Evolutionary conservation across 2,888 invertebrate species (phyloP).

Genomic region (Coenonympha glycerion): DNA sequence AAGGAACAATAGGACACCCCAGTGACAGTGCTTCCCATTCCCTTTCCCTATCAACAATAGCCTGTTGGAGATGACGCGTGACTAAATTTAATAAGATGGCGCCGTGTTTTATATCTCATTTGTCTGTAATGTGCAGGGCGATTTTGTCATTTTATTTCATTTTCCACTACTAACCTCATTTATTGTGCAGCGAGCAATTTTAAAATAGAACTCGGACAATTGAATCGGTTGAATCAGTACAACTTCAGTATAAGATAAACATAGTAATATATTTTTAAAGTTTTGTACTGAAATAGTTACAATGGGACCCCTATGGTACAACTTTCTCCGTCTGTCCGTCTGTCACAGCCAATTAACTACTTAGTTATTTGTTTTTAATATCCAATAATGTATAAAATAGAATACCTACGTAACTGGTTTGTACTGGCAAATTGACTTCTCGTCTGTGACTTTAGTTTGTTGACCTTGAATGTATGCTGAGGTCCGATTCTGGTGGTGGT

Average conservation of each 20-base stretch:
- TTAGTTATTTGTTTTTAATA: too few relatives aligned
- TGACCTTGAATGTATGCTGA: neutral
- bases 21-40: neutral
- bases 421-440: too few relatives aligned
- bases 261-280: too few relatives aligned
- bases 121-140: conserved; percentile 4
- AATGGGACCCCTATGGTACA: too few relatives aligned
- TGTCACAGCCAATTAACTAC: too few relatives aligned
- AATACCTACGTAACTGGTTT: too few relatives aligned
- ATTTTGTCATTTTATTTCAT: neutral
- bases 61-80: conserved; percentile 21
- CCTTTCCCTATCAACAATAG: conserved; percentile 8
- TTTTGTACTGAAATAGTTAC: too few relatives aligned
- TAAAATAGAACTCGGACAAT: too few relatives aligned
- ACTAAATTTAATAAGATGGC: conserved; percentile 20
- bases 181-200: neutral
- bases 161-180: neutral
- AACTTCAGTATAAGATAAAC: too few relatives aligned
- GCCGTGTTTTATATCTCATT: conserved; percentile 20
- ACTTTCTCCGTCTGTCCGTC: too few relatives aligned
- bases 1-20: conserved; percentile 6
- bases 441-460: neutral
- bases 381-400: too few relatives aligned
- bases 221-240: too few relatives aligned
- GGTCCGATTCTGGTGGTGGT: neutral